Base-by-base conservation (phyloP, 1,140 invertebrate genomes). In the Drosophila erecta region DNA sequence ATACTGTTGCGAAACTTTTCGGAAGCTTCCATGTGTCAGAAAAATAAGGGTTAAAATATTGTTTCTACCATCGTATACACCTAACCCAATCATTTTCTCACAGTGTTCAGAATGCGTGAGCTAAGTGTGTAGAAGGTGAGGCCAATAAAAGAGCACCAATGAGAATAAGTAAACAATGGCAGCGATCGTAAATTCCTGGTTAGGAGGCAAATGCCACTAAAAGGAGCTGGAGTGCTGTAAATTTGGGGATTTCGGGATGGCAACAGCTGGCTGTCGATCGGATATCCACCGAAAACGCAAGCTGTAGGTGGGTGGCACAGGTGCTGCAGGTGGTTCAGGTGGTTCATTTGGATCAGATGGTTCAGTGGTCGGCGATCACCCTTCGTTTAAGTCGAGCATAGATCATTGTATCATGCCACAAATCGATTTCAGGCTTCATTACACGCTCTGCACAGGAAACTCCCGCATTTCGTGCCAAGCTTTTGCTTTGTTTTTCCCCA, bases 361-460 rank as follows among this genome's bases (percentile, higher is more conserved):
- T 17, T 53, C 47, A 30, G 7, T 30, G 30, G 30, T 30, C 30
- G 30, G 8, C 4, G 17, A 33, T 15, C 44, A 54, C 57, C 49
- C 53, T 79, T 61, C 69, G 54, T 66, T 83, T 62, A 50, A 72
- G 69, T 67, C 76, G 61, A 69, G 74, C 62, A 58, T 41, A 64
- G 57, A 56, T n/a, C 33, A 64, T 41, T 69, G 41, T 55, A 17
- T 60, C 41, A 38, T 56, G 69, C 58, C 62, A 75, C 60, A 86
- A 84, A 86, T 87, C 84, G 84, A 87, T 87, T 87, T 87, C 79
- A 89, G 84, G 84, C 84, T 89, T 84, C 84, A 87, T 87, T 87
- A 74, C 79, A 47, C 58, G 38, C 58, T 60, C 66, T 51, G 71
- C 79, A 87, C 83, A 87, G 84, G 84, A 87, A 87, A 87, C 84